Evolutionary conservation across 2,888 invertebrate species (phyloP), one percentile per base, ranked within the genome.

Genomic region (Tenthredo livida): DNA sequence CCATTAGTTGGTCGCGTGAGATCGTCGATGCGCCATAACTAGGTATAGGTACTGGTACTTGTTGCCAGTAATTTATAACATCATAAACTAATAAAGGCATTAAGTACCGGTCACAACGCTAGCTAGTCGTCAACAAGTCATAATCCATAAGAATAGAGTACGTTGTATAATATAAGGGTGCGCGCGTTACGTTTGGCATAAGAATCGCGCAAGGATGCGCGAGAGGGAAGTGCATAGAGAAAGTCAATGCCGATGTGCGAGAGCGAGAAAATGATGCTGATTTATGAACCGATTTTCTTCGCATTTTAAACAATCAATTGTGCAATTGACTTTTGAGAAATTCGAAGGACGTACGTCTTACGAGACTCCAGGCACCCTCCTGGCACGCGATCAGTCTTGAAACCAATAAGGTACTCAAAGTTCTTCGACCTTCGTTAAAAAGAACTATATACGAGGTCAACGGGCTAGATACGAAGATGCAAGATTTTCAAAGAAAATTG

Each of bases 71-170:
- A 83, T 83, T 83, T 83, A 83, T 67, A 67, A 21, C 67, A 50
- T 83, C 89, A 85, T 92, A 91, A 91, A 91, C 87, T 90, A 91
- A 91, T 91, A 91, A 91, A 91, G 86, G 88, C 91, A 90, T 92
- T 91, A 91, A 91, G 88, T 89, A 87, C 87, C 86, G 85, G 72
- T 84, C 85, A 89, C 90, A 89, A 90, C 88, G 87, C 37, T 37
- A 87, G 86, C 85, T 86, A 33, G 67, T 87, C 89, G 90, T 90
- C 90, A 91, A 91, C 91, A 91, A 92, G 90, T 90, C 90, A 89
- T 90, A 91, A 92, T 89, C 86, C 85, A 88, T 87, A 84, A 91
- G 89, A 91, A 91, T 90, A 87, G 47, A 47, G 15, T 21, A 43
- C 43, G 21, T 40, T 43, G 43, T 43, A 73, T 40, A 40, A n/a